A percentile compares a stretch with the other conserved stretches of the same genome.
Evolutionary conservation across 2,888 invertebrate species (phyloP).

Genomic region (Micropterix aruncella): DNA sequence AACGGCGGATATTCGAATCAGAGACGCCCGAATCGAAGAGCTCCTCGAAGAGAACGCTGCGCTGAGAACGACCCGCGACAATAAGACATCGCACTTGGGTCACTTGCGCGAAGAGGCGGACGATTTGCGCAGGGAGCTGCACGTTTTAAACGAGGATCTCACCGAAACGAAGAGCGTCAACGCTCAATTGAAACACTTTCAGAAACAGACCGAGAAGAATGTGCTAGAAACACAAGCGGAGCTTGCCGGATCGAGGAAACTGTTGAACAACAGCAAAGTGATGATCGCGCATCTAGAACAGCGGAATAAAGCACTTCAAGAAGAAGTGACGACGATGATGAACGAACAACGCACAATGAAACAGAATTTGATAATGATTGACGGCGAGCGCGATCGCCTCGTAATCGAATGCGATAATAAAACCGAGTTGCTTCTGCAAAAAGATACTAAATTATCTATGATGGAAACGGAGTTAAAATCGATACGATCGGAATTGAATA

Average conservation of each 20-base stretch:
- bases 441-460: constrained; percentile 19
- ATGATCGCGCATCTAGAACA: constrained; percentile 41
- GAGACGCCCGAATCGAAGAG: constrained; percentile 29
- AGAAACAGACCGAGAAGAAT: constrained; percentile 63
- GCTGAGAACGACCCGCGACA: constrained; percentile 30
- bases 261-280: constrained; percentile 44
- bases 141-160: constrained; percentile 17
- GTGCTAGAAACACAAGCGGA: constrained; percentile 55
- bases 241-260: constrained; percentile 45
- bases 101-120: constrained; percentile 25
- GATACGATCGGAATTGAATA: constrained; percentile 38
- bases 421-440: constrained; percentile 41
- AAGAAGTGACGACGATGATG: constrained; percentile 44
- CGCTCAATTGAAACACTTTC: constrained; percentile 48
- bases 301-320: constrained; percentile 41
- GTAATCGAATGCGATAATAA: constrained; percentile 57
- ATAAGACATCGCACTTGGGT: constrained; percentile 29
- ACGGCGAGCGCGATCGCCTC: constrained; percentile 56
- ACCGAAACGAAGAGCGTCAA: constrained; percentile 34
- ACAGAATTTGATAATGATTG: constrained; percentile 45
- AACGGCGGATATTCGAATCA: constrained; percentile 21
- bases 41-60: constrained; percentile 33
- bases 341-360: constrained; percentile 49
- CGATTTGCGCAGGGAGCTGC: neutral
- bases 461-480: constrained; percentile 50